phyloP scores from a whole-genome alignment of 2,888 invertebrate genomes.

The Idaea biselata region DNA sequence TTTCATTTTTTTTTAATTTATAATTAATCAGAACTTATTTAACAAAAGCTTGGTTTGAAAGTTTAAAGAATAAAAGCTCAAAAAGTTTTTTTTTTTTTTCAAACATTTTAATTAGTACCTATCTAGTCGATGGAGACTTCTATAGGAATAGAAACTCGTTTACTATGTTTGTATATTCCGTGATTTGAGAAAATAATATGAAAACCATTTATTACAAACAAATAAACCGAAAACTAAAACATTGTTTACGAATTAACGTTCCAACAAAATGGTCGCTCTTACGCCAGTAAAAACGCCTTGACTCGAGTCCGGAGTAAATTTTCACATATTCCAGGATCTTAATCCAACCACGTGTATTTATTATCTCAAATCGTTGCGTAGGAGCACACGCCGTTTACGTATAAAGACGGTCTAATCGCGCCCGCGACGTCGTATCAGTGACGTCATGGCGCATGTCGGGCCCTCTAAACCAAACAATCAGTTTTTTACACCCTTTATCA shows the following conservation, averaged over 20 bases:
- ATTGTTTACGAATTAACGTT: conserved; percentile 10
- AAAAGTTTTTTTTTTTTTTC: no score
- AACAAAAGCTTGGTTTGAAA: no score
- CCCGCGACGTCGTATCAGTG: conserved; percentile 66
- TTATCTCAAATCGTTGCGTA: conserved; percentile 70
- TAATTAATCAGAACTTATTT: no score
- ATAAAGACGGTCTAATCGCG: conserved; percentile 36
- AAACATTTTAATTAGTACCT: no score
- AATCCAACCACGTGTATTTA: conserved; percentile 72
- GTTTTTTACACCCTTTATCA: conserved; percentile 79
- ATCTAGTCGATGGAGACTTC: no score
- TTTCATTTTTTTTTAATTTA: no score
- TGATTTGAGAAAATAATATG: background rate
- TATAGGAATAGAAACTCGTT: no score
- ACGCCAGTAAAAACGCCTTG: conserved; percentile 11
- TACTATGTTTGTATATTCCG: no score
- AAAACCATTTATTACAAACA: background rate
- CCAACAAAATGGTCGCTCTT: conserved; percentile 16
- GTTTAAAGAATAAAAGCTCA: no score
- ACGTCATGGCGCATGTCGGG: conserved; percentile 61
- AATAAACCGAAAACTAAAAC: background rate
- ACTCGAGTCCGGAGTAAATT: conserved; percentile 36
- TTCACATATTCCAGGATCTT: conserved; percentile 71
- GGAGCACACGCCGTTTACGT: conserved; percentile 65
- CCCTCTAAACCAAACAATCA: conserved; percentile 72